Evolutionary conservation across 2,113 vertebrate species (phyloP), one percentile per base, ranked within the genome.

Genomic region (Nycticebus coucang): DNA sequence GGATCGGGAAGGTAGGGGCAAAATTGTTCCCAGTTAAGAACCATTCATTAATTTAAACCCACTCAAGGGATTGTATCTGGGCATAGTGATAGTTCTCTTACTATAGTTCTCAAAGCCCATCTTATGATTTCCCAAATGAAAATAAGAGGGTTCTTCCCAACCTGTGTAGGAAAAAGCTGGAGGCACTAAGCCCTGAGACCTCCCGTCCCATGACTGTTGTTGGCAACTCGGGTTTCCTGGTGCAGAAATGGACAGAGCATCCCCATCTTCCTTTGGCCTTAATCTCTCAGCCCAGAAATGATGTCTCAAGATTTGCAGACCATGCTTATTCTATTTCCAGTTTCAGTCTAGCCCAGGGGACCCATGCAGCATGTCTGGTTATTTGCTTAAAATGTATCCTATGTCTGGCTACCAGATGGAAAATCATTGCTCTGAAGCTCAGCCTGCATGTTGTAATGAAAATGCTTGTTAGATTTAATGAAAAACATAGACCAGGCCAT

Each of bases 401-500:
- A 15, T 88, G 41, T 96, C 96, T 97, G 57, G 4, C 91, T 13
- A 10, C 94, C 97, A 87, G 1, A 94, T 68, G 37, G 59, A 84
- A 37, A 93, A 33, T 24, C 33, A 0, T n/a, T 28, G 89, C 62
- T 80, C 91, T 71, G 9, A 62, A 71, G 37, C 53, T 83, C 55
- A 84, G 90, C 75, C 89, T 0, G 0, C 37, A 28, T 15, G 66
- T 82, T 26, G 82, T 79, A 0, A 41, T 85, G 41, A 97, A 74
- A 93, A 60, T 6, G 69, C 87, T 18, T 96, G 62, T 22, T 95
- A 80, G 37, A 37, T 72, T 90, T 94, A 94, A 35, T 97, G 94
- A 74, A 50, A 96, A 97, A 72, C 97, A 93, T 60, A 93, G 96
- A 41, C 28, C 87, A 53, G 79, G 57, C 83, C 66, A 7, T 17